phyloP scores from a whole-genome alignment of 1,140 invertebrate species.

The Ceratosolen fusciceps region DNA sequence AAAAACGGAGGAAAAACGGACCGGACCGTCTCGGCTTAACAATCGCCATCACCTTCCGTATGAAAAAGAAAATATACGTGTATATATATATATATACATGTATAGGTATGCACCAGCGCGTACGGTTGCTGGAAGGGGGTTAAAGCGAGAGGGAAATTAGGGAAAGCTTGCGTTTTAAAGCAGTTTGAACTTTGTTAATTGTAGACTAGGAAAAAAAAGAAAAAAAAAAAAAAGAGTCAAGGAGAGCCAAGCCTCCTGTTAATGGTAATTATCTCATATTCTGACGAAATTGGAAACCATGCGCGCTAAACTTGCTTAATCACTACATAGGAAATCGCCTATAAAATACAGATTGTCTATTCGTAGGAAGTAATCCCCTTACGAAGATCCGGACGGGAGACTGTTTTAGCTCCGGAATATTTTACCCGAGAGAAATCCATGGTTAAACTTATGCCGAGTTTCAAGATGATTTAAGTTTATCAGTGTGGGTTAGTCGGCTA shows the following conservation, averaged over 20 bases:
- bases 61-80: not conserved
- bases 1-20: no score
- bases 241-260: no score
- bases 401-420: conserved; percentile 9
- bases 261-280: not conserved
- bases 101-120: not conserved
- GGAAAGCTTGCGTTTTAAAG: not conserved
- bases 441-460: conserved; percentile 15
- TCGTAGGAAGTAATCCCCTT: not conserved
- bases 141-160: no score
- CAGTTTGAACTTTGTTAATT: not conserved
- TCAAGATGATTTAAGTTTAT: conserved; percentile 10
- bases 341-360: not conserved
- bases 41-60: no score
- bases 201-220: not conserved
- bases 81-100: conserved; percentile 13
- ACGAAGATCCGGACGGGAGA: not conserved
- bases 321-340: not conserved
- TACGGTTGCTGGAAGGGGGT: not conserved
- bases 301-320: not conserved
- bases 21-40: no score
- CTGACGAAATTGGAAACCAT: not conserved
- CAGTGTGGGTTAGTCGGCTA: not conserved
- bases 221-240: no score
- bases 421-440: conserved; percentile 14